Evolutionary conservation across 2,797 vertebrate genomes (phyloP), one percentile per base, ranked within the genome.

Genomic region (Thunnus albacares): DNA sequence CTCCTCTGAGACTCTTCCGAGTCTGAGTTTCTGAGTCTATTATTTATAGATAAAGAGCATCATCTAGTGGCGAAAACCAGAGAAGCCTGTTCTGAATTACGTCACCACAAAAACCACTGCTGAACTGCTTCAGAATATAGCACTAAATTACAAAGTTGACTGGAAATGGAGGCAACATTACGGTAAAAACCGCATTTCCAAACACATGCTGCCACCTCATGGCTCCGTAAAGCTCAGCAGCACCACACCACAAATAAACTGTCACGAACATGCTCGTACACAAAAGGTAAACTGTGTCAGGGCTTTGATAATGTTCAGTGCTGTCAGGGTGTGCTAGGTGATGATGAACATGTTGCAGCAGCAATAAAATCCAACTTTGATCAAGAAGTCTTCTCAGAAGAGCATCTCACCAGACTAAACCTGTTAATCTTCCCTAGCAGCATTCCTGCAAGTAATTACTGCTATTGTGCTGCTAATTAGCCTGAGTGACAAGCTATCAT

Each of bases 61-160:
- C 85, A 79, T 91, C 95, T 93, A 79, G 90, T 89, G 95, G 89
- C 61, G 56, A 60, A 53, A 61, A 22, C 15, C 10, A 24, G 41
- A 22, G n/a, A 28, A 11, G n/a, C 47, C 59, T 5, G 14, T 9
- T 14, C 28, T 35, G 33, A 58, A 90, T 93, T 79, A 94, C 92
- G 89, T 94, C 93, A 93, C 71, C 79, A 4, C 38, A 59, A 57
- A 65, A 61, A 26, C 70, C 53, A 18, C 10, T 22, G 73, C 75
- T 64, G 3, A 49, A 38, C 69, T 77, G 75, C 56, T 65, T 63
- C 33, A 56, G 49, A 64, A 57, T 41, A 56, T 2, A 38, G 33
- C 68, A 71, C 45, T n/a, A 55, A 59, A 78, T 62, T 57, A 43
- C 38, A 77, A 57, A 81, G 68, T 43, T 53, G 3, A 56, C 70